Evolutionary conservation across 2,888 invertebrate genomes (phyloP), one percentile per base, ranked within the genome.

Genomic region (Ligdia adustata): DNA sequence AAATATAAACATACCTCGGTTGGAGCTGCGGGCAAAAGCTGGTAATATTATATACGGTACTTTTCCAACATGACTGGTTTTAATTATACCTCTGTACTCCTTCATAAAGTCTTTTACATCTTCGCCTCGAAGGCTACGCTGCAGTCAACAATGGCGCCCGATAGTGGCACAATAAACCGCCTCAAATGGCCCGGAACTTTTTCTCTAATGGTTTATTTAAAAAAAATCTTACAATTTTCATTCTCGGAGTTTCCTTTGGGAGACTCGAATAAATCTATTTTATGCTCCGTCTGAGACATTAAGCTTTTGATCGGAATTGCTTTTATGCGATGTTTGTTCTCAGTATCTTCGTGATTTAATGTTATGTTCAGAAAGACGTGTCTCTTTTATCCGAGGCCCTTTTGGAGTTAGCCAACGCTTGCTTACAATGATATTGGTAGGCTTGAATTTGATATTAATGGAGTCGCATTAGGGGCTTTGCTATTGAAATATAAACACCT

Each of bases 181-280:
- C 79, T 83, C 78, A 84, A 88, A 88, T 86, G 85, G 85, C 66
- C 77, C 83, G 86, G 85, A 87, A 88, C 87, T 88, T 89, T 87
- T 87, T 85, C 83, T 84, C 75, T 85, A 85, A 86, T 86, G 86
- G 82, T 88, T 88, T 87, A 85, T 88, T 89, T 87, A 85, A 86
- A 86, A n/a, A n/a, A 80, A 87, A 87, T 85, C 81, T 78, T 75
- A 80, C 82, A 83, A 78, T 87, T 88, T 86, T 83, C 83, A 86
- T 84, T 85, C 75, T 42, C 72, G n/a, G 77, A 82, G 75, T 83
- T 82, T 82, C 79, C 82, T 83, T 80, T 72, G 68, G 73, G 74
- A 74, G 70, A 64, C 65, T 60, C 65, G 60, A 52, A 86, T 89
- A 89, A 87, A 89, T 86, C 86, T 80, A 59, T 72, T 87, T 87